A percentile compares a stretch with the other conserved stretches of the same genome.
These are phyloP conservation scores for Napeogenes sylphis DNA, from an alignment of 2,888 invertebrate species.

Conservation along the genomic window DNA sequence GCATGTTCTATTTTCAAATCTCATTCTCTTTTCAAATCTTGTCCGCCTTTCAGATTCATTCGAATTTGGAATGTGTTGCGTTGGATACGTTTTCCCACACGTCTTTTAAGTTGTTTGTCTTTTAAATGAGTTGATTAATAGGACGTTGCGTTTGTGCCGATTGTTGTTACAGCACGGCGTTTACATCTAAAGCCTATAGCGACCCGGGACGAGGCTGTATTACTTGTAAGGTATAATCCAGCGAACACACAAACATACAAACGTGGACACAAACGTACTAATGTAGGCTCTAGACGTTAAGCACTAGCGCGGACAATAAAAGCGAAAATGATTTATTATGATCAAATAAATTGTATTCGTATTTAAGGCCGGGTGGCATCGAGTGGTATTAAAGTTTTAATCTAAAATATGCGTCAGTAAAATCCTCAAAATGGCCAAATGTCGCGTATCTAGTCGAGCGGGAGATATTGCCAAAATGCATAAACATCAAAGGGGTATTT, in stretches of 20 bases:
- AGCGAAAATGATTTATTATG: conserved; percentile 46
- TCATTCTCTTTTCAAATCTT: conserved; percentile 77
- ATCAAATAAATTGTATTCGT: conserved; percentile 44
- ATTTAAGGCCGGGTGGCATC: conserved; percentile 36
- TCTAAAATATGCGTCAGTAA: conserved; percentile 71
- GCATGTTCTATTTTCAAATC: conserved; percentile 77
- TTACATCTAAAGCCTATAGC: conserved; percentile 15
- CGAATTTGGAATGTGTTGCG: conserved; percentile 74
- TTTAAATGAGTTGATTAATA: conserved; percentile 76
- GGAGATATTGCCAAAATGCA: conserved; percentile 73
- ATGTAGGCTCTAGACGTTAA: neutral
- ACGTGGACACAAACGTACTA: conserved; percentile 9
- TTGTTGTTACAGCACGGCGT: conserved; percentile 45
- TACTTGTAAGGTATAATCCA: conserved; percentile 22
- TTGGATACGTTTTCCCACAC: conserved; percentile 73
- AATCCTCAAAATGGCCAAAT: conserved; percentile 72
- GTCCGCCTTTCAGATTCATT: conserved; percentile 74
- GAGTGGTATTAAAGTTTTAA: conserved; percentile 62
- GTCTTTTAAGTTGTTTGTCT: conserved; percentile 62
- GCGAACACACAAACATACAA: conserved; percentile 12
- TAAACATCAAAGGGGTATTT: conserved; percentile 76
- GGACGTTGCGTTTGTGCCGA: conserved; percentile 57
- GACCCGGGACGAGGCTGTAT: conserved; percentile 2
- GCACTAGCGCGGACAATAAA: conserved; percentile 21
- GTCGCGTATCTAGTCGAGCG: conserved; percentile 62